Evolutionary conservation across 2,113 vertebrate genomes (phyloP).

Genomic region (Pantherophis guttatus): DNA sequence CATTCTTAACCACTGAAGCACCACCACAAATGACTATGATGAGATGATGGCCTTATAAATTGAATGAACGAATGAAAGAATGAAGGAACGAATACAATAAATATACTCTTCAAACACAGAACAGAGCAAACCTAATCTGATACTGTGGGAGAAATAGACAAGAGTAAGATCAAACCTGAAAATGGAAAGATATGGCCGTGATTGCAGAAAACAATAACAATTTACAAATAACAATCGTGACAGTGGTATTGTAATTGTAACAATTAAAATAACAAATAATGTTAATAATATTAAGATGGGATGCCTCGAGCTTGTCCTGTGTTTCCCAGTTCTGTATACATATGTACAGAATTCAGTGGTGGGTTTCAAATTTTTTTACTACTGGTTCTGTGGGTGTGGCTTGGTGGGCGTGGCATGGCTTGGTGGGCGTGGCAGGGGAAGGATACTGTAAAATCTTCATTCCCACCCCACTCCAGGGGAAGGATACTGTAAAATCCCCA

Average conservation of each 20-base stretch:
- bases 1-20: neutral
- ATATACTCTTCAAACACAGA: neutral
- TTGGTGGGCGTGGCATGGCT: no score
- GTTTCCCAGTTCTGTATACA: neutral
- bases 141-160: neutral
- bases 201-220: neutral
- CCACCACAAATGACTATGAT: neutral
- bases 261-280: neutral
- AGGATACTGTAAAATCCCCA: no score
- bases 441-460: no score
- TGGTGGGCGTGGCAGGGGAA: no score
- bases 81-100: neutral
- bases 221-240: neutral
- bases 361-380: no score
- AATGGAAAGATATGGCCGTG: neutral
- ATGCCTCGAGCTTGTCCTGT: neutral
- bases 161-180: neutral
- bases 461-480: no score
- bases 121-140: neutral
- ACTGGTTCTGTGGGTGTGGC: no score
- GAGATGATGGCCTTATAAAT: neutral
- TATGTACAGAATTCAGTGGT: neutral
- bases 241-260: neutral
- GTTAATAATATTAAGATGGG: neutral
- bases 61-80: neutral